A percentile compares a stretch with the other conserved stretches of the same genome.
These are phyloP conservation scores for Drosophila acutilabella DNA, from an alignment of 2,888 invertebrate genomes.

Conservation along the genomic window DNA sequence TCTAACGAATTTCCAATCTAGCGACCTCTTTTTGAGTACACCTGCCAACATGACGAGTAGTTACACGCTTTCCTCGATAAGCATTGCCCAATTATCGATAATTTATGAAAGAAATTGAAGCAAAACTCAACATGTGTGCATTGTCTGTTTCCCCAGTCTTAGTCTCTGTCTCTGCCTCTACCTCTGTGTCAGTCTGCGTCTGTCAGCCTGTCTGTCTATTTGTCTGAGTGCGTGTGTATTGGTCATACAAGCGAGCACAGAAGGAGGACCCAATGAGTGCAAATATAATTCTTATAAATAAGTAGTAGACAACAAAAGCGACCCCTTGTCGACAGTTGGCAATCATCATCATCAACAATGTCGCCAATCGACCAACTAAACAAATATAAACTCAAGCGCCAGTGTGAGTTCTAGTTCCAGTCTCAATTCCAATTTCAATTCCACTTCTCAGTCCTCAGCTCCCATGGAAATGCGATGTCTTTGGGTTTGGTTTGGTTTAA, in stretches of 20 bases:
- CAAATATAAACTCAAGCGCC: slow-evolving; percentile 50
- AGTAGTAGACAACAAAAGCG: slow-evolving; percentile 69
- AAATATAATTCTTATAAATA: slow-evolving; percentile 77
- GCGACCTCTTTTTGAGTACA: slow-evolving; percentile 20
- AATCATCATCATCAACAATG: slow-evolving; percentile 56
- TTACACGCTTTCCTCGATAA: slow-evolving; percentile 51
- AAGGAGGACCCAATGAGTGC: slow-evolving; percentile 61
- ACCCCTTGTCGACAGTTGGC: slow-evolving; percentile 78
- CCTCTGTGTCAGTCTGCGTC: too few species aligned
- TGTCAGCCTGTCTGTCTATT: not conserved
- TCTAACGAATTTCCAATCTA: slow-evolving; percentile 52
- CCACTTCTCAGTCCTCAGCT: not conserved
- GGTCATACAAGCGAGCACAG: slow-evolving; percentile 63
- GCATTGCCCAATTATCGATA: slow-evolving; percentile 72
- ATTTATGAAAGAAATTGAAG: slow-evolving; percentile 69
- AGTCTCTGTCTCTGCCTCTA: not conserved
- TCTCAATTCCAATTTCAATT: slow-evolving; percentile 15
- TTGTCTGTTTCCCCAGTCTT: slow-evolving; percentile 3
- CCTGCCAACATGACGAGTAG: slow-evolving; percentile 24
- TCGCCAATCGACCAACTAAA: slow-evolving; percentile 13
- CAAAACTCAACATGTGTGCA: slow-evolving; percentile 53
- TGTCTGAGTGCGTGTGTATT: slow-evolving; percentile 31
- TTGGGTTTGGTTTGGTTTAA: slow-evolving; percentile 15
- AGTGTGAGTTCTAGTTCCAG: slow-evolving; percentile 17
- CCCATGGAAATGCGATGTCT: slow-evolving; percentile 29